Evolutionary conservation across 2,888 invertebrate species (phyloP).

Genomic region (Leucozona laternaria): DNA sequence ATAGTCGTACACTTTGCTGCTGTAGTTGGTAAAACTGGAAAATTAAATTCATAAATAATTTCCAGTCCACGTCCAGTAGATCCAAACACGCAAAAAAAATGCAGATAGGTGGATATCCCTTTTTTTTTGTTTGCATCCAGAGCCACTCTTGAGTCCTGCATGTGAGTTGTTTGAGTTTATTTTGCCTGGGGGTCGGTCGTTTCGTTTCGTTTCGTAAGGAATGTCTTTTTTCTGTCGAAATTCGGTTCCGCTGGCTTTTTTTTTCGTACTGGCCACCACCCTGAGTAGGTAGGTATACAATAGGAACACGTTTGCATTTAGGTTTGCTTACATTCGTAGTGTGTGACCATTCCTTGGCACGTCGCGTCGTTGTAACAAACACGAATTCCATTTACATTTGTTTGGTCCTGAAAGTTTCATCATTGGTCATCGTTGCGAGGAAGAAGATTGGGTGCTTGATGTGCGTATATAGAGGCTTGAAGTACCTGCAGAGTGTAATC

Average conservation of each 20-base stretch:
- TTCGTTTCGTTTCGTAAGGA: conserved; percentile 41
- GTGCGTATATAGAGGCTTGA: conserved; percentile 37
- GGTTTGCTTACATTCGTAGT: conserved; percentile 49
- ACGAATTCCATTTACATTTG: conserved; percentile 73
- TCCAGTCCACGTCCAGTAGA: conserved; percentile 49
- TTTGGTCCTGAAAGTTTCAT: conserved; percentile 70
- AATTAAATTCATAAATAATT: conserved; percentile 75
- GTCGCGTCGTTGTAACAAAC: conserved; percentile 45
- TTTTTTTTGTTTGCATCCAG: conserved; percentile 4
- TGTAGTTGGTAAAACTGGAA: conserved; percentile 67
- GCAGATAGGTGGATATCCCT: conserved; percentile 69
- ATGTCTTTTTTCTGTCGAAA: conserved; percentile 3
- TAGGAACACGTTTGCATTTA: conserved; percentile 47
- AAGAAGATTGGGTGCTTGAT: conserved; percentile 47
- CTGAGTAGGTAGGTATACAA: background rate
- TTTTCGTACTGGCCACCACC: conserved; percentile 5
- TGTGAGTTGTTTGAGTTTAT: conserved; percentile 46
- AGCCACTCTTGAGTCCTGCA: conserved; percentile 58
- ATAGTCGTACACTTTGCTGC: conserved; percentile 57
- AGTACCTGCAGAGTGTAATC: conserved; percentile 31
- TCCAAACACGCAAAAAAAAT: conserved; percentile 59
- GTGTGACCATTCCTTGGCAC: conserved; percentile 9
- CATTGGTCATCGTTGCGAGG: conserved; percentile 62
- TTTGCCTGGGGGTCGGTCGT: conserved; percentile 59
- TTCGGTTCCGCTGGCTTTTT: conserved; percentile 20